These are phyloP conservation scores for Eleutherodactylus coqui DNA, from an alignment of 2,797 vertebrate genomes.

Conservation along the genomic window DNA sequence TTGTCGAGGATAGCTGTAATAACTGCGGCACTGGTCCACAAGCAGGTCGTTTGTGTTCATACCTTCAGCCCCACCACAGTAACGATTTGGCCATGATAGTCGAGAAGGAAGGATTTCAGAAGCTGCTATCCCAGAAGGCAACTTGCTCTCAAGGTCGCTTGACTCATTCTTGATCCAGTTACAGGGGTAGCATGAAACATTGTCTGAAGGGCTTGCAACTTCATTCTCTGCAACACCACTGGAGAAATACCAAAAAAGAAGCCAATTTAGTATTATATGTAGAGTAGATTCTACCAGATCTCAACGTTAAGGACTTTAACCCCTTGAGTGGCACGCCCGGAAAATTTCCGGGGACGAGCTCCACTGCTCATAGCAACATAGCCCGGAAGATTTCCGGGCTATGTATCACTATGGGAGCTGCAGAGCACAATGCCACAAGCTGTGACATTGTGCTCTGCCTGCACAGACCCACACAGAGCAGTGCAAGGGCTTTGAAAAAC, in stretches of 20 bases:
- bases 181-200: slow-evolving; percentile 87
- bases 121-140: slow-evolving; percentile 75
- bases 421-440: too few species aligned
- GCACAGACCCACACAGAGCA: too few species aligned
- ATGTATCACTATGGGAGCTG: too few species aligned
- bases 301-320: too few species aligned
- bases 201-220: slow-evolving; percentile 75
- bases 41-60: slow-evolving; percentile 82
- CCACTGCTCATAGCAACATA: too few species aligned
- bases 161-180: slow-evolving; percentile 76
- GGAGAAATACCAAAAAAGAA: slow-evolving; percentile 59
- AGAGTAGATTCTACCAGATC: background rate
- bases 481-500: too few species aligned
- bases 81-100: slow-evolving; percentile 94
- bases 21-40: slow-evolving; percentile 85
- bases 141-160: slow-evolving; percentile 72
- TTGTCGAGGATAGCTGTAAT: slow-evolving; percentile 95
- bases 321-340: too few species aligned
- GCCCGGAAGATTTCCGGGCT: too few species aligned
- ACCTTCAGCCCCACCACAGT: slow-evolving; percentile 80
- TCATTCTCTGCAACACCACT: slow-evolving; percentile 83
- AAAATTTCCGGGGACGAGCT: too few species aligned
- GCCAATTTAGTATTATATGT: background rate
- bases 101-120: slow-evolving; percentile 80
- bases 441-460: too few species aligned